phyloP scores from a whole-genome alignment of 2,797 vertebrate species.

The Gallirallus australis region DNA sequence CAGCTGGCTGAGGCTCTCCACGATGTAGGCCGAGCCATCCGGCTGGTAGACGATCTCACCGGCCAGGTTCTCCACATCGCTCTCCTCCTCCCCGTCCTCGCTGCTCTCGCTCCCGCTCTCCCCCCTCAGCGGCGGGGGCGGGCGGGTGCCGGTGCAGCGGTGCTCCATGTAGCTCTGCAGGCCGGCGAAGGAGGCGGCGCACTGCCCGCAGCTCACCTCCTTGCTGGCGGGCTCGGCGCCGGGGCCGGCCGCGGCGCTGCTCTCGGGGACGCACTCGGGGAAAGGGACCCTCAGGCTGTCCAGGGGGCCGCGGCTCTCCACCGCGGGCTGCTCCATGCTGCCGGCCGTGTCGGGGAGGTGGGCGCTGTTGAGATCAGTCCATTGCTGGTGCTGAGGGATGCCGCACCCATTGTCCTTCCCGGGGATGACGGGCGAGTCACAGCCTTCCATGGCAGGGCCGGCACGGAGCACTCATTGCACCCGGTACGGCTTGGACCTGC shows the following conservation, averaged over 20 bases:
- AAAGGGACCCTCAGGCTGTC: constrained; percentile 82
- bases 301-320: constrained; percentile 79
- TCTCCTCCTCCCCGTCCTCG: constrained; percentile 92
- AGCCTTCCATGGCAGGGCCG: constrained; percentile 99
- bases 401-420: constrained; percentile 99
- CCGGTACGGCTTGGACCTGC: constrained; percentile 89
- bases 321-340: constrained; percentile 80
- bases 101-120: constrained; percentile 95
- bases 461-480: constrained; percentile 99
- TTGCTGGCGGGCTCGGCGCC: constrained; percentile 72
- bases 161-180: constrained; percentile 96
- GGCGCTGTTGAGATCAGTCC: constrained; percentile 89
- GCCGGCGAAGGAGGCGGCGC: constrained; percentile 81
- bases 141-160: constrained; percentile 89
- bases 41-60: constrained; percentile 99
- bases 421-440: constrained; percentile 99
- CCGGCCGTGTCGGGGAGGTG: constrained; percentile 84
- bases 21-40: constrained; percentile 98
- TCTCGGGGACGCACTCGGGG: constrained; percentile 76
- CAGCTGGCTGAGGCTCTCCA: constrained; percentile 99
- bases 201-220: constrained; percentile 84
- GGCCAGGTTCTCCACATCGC: constrained; percentile 97
- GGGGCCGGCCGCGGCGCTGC: constrained; percentile 64
- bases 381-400: constrained; percentile 89
- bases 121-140: constrained; percentile 82